Evolutionary conservation across 2,797 vertebrate genomes (phyloP).

Genomic region (Siniperca undulata): DNA sequence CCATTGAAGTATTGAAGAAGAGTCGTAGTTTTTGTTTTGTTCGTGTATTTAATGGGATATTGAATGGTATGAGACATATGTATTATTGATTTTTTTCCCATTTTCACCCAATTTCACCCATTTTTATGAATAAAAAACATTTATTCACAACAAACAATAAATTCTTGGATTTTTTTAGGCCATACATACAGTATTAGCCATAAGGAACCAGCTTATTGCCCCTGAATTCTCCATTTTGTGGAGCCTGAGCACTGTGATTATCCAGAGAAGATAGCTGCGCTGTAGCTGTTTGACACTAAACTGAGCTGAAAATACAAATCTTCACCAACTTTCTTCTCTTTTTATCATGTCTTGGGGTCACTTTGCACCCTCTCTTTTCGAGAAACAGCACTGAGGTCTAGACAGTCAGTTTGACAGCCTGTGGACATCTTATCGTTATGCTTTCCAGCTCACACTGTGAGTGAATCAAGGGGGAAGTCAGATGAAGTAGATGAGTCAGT

Average conservation of each 20-base stretch:
- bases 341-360: slow-evolving; percentile 39
- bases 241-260: slow-evolving; percentile 28
- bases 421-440: slow-evolving; percentile 53
- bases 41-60: neutral
- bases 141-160: neutral
- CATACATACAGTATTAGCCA: neutral
- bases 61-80: neutral
- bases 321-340: slow-evolving; percentile 41
- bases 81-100: neutral
- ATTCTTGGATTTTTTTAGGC: neutral
- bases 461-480: slow-evolving; percentile 29
- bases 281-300: slow-evolving; percentile 68
- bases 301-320: slow-evolving; percentile 79
- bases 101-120: neutral
- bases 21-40: neutral
- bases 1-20: neutral
- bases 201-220: neutral
- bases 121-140: neutral
- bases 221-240: slow-evolving; percentile 29
- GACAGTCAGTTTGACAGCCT: slow-evolving; percentile 40
- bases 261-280: slow-evolving; percentile 48
- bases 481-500: slow-evolving; percentile 30
- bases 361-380: slow-evolving; percentile 35
- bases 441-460: slow-evolving; percentile 30
- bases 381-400: slow-evolving; percentile 30